Percentiles rank a stretch among this genome's conserved stretches.
Evolutionary conservation across 2,797 vertebrate genomes (phyloP).

Genomic region (Hafferia zeledoni): DNA sequence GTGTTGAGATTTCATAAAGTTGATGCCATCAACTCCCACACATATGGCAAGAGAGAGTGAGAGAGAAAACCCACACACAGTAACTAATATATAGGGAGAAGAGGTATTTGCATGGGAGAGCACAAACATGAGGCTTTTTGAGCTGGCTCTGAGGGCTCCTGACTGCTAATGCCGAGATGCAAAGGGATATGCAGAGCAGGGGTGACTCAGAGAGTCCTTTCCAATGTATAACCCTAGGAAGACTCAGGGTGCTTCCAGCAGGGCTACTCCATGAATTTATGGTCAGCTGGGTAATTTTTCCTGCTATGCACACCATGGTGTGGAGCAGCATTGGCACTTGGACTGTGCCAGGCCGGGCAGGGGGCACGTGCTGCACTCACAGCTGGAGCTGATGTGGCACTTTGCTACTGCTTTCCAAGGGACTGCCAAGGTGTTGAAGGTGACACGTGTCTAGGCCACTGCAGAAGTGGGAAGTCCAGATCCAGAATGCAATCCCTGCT

Average conservation of each 20-base stretch:
- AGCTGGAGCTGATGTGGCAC: not conserved
- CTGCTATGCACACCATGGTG: not conserved
- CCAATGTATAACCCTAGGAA: not conserved
- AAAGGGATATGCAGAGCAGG: slow-evolving; percentile 18
- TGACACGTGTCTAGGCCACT: not conserved
- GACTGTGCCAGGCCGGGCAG: not conserved
- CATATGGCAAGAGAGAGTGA: slow-evolving; percentile 66
- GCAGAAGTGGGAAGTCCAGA: not conserved
- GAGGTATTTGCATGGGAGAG: slow-evolving; percentile 48
- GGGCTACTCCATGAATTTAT: not conserved
- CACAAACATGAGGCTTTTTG: slow-evolving; percentile 43
- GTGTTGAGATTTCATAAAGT: slow-evolving; percentile 74
- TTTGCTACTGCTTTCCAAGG: not conserved
- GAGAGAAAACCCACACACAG: slow-evolving; percentile 65
- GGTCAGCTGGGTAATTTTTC: not conserved
- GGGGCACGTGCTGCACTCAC: not conserved
- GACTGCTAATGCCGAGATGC: slow-evolving; percentile 21
- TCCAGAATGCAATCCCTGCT: not conserved
- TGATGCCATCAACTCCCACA: slow-evolving; percentile 81
- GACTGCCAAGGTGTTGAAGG: not conserved
- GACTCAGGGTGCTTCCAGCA: not conserved
- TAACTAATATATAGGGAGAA: slow-evolving; percentile 65
- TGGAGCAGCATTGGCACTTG: not conserved
- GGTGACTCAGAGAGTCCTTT: slow-evolving; percentile 24
- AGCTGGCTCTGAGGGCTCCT: not conserved